These are phyloP conservation scores for Enteromius viviparus DNA, from an alignment of 2,797 vertebrate species.

Conservation along the genomic window DNA sequence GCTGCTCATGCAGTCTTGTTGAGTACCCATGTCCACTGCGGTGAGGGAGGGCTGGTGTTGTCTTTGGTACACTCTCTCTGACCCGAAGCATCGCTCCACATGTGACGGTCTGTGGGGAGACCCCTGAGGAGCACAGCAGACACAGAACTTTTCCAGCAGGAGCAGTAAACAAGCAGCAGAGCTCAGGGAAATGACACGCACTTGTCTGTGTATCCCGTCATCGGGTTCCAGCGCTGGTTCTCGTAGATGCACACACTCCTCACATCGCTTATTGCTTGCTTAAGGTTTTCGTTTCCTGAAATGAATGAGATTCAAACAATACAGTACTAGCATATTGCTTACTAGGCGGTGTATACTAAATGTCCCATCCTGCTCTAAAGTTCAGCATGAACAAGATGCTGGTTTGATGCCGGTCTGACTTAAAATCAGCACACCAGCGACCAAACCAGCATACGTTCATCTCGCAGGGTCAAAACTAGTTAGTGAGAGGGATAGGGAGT, in stretches of 20 bases:
- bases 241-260: conserved; percentile 90
- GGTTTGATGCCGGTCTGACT: not conserved
- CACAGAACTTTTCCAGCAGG: not conserved
- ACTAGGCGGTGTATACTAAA: too few species aligned
- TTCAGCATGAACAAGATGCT: not conserved
- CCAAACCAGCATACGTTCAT: not conserved
- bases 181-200: conserved; percentile 58
- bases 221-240: conserved; percentile 98
- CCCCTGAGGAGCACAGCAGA: conserved; percentile 77
- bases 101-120: conserved; percentile 92
- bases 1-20: not conserved
- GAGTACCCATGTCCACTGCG: conserved; percentile 92
- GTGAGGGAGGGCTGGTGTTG: conserved; percentile 87
- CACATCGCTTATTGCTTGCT: conserved; percentile 84
- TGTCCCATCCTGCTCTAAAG: not conserved
- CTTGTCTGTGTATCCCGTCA: conserved; percentile 96
- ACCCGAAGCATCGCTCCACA: conserved; percentile 94
- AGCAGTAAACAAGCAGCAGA: not conserved
- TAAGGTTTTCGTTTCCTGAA: conserved; percentile 76
- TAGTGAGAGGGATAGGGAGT: conserved; percentile 13
- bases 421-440: conserved; percentile 3
- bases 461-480: not conserved
- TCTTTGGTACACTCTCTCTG: conserved; percentile 91
- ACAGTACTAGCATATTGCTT: too few species aligned
- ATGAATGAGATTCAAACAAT: conserved; percentile 57